Base-by-base conservation (phyloP, 2,797 vertebrate genomes). In the Dallia pectoralis region DNA sequence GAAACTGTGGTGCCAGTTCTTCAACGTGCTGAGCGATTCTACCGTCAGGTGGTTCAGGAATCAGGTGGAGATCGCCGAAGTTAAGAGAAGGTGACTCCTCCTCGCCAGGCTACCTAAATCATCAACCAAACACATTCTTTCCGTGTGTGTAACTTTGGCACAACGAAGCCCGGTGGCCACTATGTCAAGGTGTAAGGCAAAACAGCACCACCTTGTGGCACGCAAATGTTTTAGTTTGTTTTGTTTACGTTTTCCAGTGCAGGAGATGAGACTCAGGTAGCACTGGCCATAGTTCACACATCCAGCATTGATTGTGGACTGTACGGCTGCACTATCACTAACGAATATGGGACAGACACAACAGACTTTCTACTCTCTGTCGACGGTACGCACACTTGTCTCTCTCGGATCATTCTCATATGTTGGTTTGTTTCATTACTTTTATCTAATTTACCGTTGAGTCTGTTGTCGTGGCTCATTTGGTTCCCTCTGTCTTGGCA, bases 1-100 rank as follows among this genome's bases (percentile, higher is more conserved):
- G 84, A 99, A 98, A 81, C 90, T 99, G 40, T 99, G 97, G 97
- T 99, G 97, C 87, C 97, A 99, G 89, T 99, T 98, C 91, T 99
- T 98, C 90, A 99, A 99, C 18, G 80, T 99, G 76, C 85, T 98
- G n/a, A 94, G 92, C 27, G 95, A 97, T 74, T 98, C 96, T 0
- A 92, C 90, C 47, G 88, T 98, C 87, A 93, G 74, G 1, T 99
- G 97, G 97, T 93, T 88, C 85, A 96, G 93, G 87, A 94, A 98
- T 1, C 94, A 95, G 82, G 80, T 86, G 77, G 91, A 90, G n/a
- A 89, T 99, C 56, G 89, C 92, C 19, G 92, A 93, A 80, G 85
- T 93, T 70, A 91, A 87, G 73, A 93, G 93, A 89, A 96, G 91
- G 97, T 98, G 81, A 82, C 82, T 80, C 48, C 44, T 59, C 16